Conservation (phyloP, 2,113 vertebrate species). For the Cercocebus atys region DNA sequence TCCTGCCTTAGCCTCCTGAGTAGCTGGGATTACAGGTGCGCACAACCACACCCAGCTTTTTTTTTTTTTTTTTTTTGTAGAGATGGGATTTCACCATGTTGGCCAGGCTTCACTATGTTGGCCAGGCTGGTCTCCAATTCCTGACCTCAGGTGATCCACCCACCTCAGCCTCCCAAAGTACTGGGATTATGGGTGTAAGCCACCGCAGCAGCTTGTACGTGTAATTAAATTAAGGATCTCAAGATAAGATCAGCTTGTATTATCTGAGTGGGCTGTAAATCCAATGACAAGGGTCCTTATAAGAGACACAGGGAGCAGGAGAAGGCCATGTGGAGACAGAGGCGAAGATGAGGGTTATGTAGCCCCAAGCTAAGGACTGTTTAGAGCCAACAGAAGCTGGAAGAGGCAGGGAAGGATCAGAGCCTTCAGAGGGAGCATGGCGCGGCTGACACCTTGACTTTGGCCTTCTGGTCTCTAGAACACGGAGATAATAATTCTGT, state of each 20-base stretch:
- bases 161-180: too few species aligned
- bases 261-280: neutral
- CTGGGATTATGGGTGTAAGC: too few species aligned
- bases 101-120: too few species aligned
- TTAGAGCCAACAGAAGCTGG: too few species aligned
- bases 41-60: too few species aligned
- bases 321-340: neutral
- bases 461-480: neutral
- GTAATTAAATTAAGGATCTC: neutral
- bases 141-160: too few species aligned
- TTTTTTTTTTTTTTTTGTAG: too few species aligned
- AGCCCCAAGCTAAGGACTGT: neutral
- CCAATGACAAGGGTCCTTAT: neutral
- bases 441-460: neutral
- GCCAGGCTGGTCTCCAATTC: too few species aligned
- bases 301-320: neutral
- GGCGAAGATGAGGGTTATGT: neutral
- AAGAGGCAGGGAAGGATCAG: neutral
- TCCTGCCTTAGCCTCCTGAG: too few species aligned
- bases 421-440: neutral
- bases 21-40: too few species aligned
- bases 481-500: neutral
- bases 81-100: too few species aligned
- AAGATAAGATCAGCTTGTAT: neutral
- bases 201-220: neutral